Evolutionary conservation across 2,888 invertebrate species (phyloP).

Genomic region (Hydrotaea cyrtoneurina): DNA sequence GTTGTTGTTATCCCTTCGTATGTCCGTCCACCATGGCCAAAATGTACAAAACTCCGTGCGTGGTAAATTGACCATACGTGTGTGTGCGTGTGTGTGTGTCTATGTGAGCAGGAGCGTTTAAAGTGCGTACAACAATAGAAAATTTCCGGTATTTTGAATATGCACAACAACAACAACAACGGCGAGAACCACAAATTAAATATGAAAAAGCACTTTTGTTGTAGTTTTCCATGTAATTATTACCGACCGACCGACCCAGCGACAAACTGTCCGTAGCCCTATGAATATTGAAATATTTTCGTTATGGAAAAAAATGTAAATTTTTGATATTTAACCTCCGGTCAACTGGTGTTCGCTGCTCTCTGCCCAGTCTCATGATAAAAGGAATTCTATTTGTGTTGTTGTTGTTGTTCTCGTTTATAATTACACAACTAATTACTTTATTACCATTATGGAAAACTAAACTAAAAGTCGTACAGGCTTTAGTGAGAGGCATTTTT

Average conservation of each 20-base stretch:
- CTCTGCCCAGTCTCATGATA: neutral
- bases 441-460: slow-evolving; percentile 44
- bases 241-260: neutral
- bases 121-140: slow-evolving; percentile 46
- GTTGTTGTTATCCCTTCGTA: neutral
- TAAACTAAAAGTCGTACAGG: neutral
- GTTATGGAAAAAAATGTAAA: slow-evolving; percentile 21
- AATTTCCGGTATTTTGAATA: slow-evolving; percentile 49
- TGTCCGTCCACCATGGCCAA: slow-evolving; percentile 1
- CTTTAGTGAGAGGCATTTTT: neutral
- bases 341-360: neutral
- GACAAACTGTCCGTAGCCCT: neutral
- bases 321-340: slow-evolving; percentile 26
- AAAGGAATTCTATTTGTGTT: slow-evolving; percentile 19
- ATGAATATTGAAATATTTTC: slow-evolving; percentile 25
- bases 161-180: slow-evolving; percentile 5
- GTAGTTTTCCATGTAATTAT: slow-evolving; percentile 30
- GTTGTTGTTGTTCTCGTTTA: too few species aligned
- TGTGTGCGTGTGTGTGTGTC: neutral
- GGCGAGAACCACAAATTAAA: slow-evolving; percentile 16
- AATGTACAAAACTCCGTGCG: neutral
- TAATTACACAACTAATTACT: slow-evolving; percentile 63
- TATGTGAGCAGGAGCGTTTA: neutral
- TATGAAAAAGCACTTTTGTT: slow-evolving; percentile 17
- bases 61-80: neutral